A percentile compares a stretch with the other conserved stretches of the same genome.
These are phyloP conservation scores for Garra rufa DNA, from an alignment of 2,113 vertebrate species.

Conservation along the genomic window DNA sequence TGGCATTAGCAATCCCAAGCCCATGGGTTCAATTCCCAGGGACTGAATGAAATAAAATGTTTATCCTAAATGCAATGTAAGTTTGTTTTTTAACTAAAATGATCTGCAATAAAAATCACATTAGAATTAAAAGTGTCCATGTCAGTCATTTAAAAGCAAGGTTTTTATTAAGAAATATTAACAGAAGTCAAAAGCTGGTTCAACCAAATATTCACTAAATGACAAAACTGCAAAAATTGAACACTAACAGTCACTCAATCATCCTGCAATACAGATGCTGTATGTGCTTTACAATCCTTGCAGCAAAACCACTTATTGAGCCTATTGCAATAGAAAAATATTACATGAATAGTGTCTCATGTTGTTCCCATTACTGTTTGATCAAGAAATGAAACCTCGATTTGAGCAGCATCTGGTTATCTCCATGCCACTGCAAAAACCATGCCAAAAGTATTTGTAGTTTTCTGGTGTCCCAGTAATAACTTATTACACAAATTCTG, in stretches of 20 bases:
- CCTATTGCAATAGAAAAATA: constrained; percentile 34
- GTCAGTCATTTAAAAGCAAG: constrained; percentile 62
- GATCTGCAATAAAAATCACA: not conserved
- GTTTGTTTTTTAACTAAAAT: no score
- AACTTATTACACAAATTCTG: constrained; percentile 82
- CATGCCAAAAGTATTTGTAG: constrained; percentile 48
- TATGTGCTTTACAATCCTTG: constrained; percentile 51
- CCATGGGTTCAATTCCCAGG: not conserved
- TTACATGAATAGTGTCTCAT: constrained; percentile 1
- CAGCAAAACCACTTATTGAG: constrained; percentile 34
- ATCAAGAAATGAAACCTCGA: constrained; percentile 12
- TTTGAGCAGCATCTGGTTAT: constrained; percentile 36
- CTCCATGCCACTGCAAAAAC: not conserved
- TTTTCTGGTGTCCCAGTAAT: constrained; percentile 67
- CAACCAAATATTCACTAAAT: constrained; percentile 63
- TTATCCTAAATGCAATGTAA: not conserved
- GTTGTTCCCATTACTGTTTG: constrained; percentile 39
- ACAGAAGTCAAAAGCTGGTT: constrained; percentile 73
- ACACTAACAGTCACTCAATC: constrained; percentile 43
- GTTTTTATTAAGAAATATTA: constrained; percentile 78
- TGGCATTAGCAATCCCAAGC: no score
- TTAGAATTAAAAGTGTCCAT: not conserved
- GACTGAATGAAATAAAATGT: not conserved
- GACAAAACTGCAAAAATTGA: constrained; percentile 41
- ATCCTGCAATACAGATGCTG: constrained; percentile 6